phyloP scores from a whole-genome alignment of 92 coral and sea anemone species.

The Zoanthus sansibaricus region DNA sequence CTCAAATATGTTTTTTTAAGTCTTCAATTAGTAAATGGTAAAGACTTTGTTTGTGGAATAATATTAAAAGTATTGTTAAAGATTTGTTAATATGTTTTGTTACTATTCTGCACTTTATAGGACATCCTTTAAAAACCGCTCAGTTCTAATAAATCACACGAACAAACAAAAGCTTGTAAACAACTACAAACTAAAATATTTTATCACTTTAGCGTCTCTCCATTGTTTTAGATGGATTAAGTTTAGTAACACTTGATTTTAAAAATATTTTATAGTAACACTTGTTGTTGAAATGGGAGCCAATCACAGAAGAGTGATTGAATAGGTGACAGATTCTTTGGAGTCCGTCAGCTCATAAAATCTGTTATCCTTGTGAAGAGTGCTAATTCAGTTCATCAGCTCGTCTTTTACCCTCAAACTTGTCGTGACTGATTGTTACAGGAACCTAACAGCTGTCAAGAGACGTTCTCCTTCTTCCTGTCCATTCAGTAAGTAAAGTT shows the following conservation, averaged over 20 bases:
- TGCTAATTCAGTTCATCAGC: background rate
- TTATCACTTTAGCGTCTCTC: background rate
- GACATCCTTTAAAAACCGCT: too few relatives aligned
- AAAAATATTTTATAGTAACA: background rate
- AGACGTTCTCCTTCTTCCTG: background rate
- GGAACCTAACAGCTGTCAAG: background rate
- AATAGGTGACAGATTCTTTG: constrained; percentile 16
- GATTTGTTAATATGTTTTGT: too few relatives aligned
- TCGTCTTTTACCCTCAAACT: background rate
- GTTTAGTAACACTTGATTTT: background rate
- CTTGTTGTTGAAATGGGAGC: background rate
- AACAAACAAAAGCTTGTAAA: background rate
- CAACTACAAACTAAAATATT: background rate
- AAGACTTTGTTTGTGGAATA: too few relatives aligned
- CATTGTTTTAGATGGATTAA: background rate
- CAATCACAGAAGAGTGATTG: background rate
- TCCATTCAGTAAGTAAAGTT: background rate
- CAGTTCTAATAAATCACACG: too few relatives aligned
- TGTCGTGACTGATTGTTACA: background rate
- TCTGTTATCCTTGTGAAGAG: background rate
- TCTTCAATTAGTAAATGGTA: too few relatives aligned
- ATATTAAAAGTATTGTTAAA: too few relatives aligned
- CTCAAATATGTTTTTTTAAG: too few relatives aligned
- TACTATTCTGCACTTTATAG: too few relatives aligned
- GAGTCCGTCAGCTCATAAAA: background rate